Conservation (phyloP, 2,888 invertebrate species). For the Eristalinus aeneus region DNA sequence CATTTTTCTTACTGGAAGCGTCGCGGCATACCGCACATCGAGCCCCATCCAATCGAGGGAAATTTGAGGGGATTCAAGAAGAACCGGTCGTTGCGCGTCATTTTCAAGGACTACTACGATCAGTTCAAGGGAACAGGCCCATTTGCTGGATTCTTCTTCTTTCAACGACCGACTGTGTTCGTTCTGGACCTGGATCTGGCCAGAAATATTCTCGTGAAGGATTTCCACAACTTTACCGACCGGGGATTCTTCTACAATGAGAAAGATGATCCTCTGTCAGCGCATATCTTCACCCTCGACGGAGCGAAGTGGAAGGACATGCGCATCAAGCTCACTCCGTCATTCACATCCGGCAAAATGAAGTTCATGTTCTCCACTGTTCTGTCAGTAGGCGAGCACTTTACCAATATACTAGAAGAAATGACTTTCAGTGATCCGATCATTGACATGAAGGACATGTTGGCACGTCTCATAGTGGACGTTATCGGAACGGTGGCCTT, state of each 20-base stretch:
- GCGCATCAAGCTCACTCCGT: slow-evolving; percentile 74
- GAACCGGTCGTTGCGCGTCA: slow-evolving; percentile 72
- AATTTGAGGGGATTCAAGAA: slow-evolving; percentile 72
- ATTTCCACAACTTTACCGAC: slow-evolving; percentile 76
- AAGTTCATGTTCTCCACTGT: slow-evolving; percentile 74
- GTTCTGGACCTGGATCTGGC: slow-evolving; percentile 76
- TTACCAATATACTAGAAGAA: slow-evolving; percentile 70
- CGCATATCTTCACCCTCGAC: slow-evolving; percentile 79
- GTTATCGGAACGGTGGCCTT: slow-evolving; percentile 82
- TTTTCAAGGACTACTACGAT: slow-evolving; percentile 73
- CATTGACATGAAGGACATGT: slow-evolving; percentile 79
- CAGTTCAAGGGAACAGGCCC: slow-evolving; percentile 73
- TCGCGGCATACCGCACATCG: slow-evolving; percentile 75
- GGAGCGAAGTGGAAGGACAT: slow-evolving; percentile 78
- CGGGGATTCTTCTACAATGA: slow-evolving; percentile 77
- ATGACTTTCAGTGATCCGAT: background rate
- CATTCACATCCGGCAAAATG: slow-evolving; percentile 75
- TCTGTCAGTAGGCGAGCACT: slow-evolving; percentile 71
- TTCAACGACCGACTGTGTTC: slow-evolving; percentile 75
- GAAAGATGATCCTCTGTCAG: slow-evolving; percentile 78
- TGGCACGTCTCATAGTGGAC: slow-evolving; percentile 81
- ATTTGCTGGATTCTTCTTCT: slow-evolving; percentile 77
- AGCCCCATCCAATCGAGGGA: slow-evolving; percentile 74
- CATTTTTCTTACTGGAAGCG: slow-evolving; percentile 71
- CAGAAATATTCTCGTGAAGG: slow-evolving; percentile 74